These are phyloP conservation scores for Phocides pigmalion DNA, from an alignment of 1,140 invertebrate genomes.

Conservation along the genomic window DNA sequence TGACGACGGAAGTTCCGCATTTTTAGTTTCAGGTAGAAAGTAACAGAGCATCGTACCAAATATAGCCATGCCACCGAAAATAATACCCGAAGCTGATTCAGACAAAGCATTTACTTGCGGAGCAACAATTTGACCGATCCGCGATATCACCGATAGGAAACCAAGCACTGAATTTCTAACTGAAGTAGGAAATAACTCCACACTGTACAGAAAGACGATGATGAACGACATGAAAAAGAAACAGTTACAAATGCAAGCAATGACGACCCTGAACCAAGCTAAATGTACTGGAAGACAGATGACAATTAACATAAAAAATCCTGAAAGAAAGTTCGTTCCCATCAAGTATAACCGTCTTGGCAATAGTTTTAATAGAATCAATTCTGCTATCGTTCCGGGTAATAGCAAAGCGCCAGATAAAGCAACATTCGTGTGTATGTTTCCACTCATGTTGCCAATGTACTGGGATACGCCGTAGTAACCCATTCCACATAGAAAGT, in stretches of 20 bases:
- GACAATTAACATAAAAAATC: slow-evolving; percentile 84
- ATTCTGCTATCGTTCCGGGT: slow-evolving; percentile 87
- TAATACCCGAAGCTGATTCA: slow-evolving; percentile 82
- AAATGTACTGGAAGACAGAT: slow-evolving; percentile 74
- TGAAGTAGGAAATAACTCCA: slow-evolving; percentile 85
- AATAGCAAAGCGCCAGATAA: slow-evolving; percentile 86
- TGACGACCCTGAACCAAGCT: slow-evolving; percentile 61
- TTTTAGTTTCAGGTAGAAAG: slow-evolving; percentile 82
- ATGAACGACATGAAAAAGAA: slow-evolving; percentile 84
- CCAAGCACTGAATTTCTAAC: slow-evolving; percentile 84
- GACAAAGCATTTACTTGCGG: slow-evolving; percentile 74
- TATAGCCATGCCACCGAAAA: slow-evolving; percentile 87
- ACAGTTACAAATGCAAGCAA: slow-evolving; percentile 83
- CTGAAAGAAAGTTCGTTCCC: slow-evolving; percentile 84
- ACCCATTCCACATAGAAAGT: slow-evolving; percentile 88
- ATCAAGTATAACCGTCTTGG: slow-evolving; percentile 86
- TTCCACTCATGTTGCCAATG: slow-evolving; percentile 87
- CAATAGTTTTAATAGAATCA: slow-evolving; percentile 85
- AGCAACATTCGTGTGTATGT: slow-evolving; percentile 89
- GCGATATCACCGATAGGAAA: slow-evolving; percentile 80
- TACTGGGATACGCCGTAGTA: slow-evolving; percentile 90
- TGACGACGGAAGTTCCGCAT: slow-evolving; percentile 59
- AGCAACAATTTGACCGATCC: slow-evolving; percentile 82
- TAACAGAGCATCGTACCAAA: slow-evolving; percentile 85
- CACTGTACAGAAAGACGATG: slow-evolving; percentile 83